A percentile compares a stretch with the other conserved stretches of the same genome.
Conservation (phyloP, 1,140 invertebrate species). For the Bombus pascuorum region DNA sequence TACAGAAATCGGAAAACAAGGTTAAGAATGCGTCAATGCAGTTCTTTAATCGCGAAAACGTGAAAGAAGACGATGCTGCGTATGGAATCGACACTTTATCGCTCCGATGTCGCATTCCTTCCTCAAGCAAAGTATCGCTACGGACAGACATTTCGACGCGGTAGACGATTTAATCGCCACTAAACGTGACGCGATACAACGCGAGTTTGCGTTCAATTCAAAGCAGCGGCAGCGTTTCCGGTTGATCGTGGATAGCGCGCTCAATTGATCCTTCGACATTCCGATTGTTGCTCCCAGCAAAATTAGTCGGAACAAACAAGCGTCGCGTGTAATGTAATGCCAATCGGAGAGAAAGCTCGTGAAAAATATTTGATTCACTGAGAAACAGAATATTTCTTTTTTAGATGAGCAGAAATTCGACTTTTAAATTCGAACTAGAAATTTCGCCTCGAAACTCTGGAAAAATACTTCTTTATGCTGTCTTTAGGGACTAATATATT, state of each 20-base stretch:
- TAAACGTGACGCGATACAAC: not conserved
- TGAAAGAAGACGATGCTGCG: not conserved
- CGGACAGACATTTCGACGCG: not conserved
- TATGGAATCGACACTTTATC: not conserved
- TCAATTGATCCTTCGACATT: constrained; percentile 12
- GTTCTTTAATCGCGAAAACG: not conserved
- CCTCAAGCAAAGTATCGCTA: not conserved
- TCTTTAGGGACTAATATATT: no score
- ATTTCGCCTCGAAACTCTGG: no score
- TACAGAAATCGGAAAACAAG: not conserved
- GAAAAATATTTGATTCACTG: not conserved
- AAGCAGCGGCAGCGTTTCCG: constrained; percentile 11
- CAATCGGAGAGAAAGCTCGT: not conserved
- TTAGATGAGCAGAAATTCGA: fast-evolving
- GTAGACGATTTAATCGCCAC: constrained; percentile 15
- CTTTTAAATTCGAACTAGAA: no score
- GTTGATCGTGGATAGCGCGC: not conserved
- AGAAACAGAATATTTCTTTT: no score
- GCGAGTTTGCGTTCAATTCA: not conserved
- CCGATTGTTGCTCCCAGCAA: not conserved
- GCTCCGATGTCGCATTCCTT: constrained; percentile 4
- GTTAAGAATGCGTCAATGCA: constrained; percentile 13
- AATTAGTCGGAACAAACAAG: not conserved
- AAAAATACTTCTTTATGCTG: no score
- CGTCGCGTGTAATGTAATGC: not conserved